Evolutionary conservation across 2,113 vertebrate genomes (phyloP), one percentile per base, ranked within the genome.

Genomic region (Plecotus auritus): DNA sequence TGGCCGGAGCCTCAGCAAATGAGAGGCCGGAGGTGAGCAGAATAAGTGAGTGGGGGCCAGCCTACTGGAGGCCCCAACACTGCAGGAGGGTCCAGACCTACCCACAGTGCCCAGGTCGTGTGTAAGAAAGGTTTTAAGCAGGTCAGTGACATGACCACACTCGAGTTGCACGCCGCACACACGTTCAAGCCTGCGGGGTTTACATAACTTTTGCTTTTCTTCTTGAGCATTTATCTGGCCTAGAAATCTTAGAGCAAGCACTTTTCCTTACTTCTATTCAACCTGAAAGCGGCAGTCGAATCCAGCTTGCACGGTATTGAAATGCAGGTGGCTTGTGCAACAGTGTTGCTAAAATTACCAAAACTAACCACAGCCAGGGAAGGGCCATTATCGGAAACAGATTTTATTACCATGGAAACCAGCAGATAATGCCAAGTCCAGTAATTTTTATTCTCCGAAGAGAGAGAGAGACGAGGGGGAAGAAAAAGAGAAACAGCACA

Each of bases 371-470:
- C 37, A 94, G 93, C 97, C 92, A 93, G 98, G 96, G 96, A 98
- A 98, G 97, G 87, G 97, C 98, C 97, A 56, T 97, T 98, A 97
- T 98, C 98, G 96, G 97, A 97, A 98, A 97, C 98, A 95, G 96
- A 97, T 98, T 98, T 97, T 96, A 98, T 98, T 97, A 59, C 98
- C 98, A 98, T 98, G 98, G 98, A 98, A 98, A 98, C 98, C 0
- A 95, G 40, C 74, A 98, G 97, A 98, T 98, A 98, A 98, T 96
- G 94, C 97, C 69, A 84, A 96, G 97, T 97, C 97, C 94, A 3
- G 97, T 91, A 32, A 45, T 95, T 56, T 95, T 95, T 84, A 94
- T 37, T 61, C 0, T 84, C 96, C 0, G 0, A 35, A 95, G 89
- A 97, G 87, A 97, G 93, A 97, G 91, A 92, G 94, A 92, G 7